phyloP scores from a whole-genome alignment of 2,888 invertebrate species.

The Meliscaeva auricollis region DNA sequence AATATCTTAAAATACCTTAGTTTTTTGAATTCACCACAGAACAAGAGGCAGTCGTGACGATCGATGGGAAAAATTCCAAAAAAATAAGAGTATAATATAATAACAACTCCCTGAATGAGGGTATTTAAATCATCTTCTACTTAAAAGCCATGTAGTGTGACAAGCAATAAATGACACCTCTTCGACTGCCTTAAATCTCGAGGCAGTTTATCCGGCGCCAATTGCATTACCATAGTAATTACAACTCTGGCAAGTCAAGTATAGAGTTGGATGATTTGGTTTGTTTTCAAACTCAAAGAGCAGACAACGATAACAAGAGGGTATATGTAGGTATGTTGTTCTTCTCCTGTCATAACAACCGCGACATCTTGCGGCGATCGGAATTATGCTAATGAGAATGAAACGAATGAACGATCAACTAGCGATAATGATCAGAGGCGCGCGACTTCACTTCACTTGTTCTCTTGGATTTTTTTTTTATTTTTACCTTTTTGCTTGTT shows the following conservation, averaged over 20 bases:
- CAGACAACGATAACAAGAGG: conserved; percentile 51
- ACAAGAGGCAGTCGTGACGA: conserved; percentile 23
- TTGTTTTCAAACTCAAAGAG: background rate
- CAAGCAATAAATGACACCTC: conserved; percentile 68
- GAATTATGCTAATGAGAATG: conserved; percentile 68
- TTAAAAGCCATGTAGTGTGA: conserved; percentile 40
- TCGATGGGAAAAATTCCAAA: conserved; percentile 5
- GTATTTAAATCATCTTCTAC: conserved; percentile 63
- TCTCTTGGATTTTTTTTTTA: conserved; percentile 15
- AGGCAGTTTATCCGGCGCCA: conserved; percentile 62
- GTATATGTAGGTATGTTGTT: conserved; percentile 50
- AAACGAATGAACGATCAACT: conserved; percentile 59
- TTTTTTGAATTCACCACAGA: conserved; percentile 4
- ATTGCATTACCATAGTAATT: conserved; percentile 74
- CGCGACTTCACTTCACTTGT: conserved; percentile 27
- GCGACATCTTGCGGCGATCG: conserved; percentile 74
- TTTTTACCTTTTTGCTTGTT: background rate
- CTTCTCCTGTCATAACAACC: conserved; percentile 65
- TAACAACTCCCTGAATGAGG: conserved; percentile 25
- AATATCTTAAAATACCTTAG: background rate
- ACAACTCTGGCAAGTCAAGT: conserved; percentile 18
- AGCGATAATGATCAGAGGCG: conserved; percentile 53
- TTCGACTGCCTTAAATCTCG: conserved; percentile 15
- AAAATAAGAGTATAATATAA: background rate
- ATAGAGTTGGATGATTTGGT: background rate